Evolutionary conservation across 2,797 vertebrate genomes (phyloP), one percentile per base, ranked within the genome.

Genomic region (Brotula barbata): DNA sequence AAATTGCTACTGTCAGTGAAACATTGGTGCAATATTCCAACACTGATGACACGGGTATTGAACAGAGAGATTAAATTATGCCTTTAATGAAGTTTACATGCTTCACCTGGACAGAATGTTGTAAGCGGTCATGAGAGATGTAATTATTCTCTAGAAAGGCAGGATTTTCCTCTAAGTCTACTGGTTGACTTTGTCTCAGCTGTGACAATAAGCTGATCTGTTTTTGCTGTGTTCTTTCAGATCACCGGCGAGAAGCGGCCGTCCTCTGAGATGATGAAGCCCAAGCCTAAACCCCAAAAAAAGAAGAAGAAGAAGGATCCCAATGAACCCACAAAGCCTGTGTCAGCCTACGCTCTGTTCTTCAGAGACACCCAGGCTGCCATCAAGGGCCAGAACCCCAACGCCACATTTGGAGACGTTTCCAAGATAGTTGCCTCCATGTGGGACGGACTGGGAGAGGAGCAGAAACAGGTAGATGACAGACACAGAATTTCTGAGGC

Each of bases 231-330:
- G 60, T 47, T 80, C 64, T 82, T 86, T 42, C 91, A 98, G 97
- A 92, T 95, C 65, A 92, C 94, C 0, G 96, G 94, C 25, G 97
- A 99, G 88, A 99, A 99, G 86, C 92, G 96, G 81, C 95, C 96
- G 48, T 95, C 95, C 7, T 91, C 93, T 2, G 97, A 99, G 75
- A 91, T 95, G 82, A 94, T 95, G 66, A 98, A 98, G 89, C 88
- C 91, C 85, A 99, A 99, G 65, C 93, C 95, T 83, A 98, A 98
- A 77, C 96, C 94, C 59, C 96, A 95, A 72, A 99, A 99, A 85
- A 99, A 98, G 91, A 99, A 99, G 93, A 99, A 99, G 84, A 99
- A 98, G 94, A 99, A 98, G 93, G 96, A 99, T 67, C 96, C 96
- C 53, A 99, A 98, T 0, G 96, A 98, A 90, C 96, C 96, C 0